These are phyloP conservation scores for Collichthys lucidus DNA, from an alignment of 2,113 vertebrate species.

Conservation along the genomic window DNA sequence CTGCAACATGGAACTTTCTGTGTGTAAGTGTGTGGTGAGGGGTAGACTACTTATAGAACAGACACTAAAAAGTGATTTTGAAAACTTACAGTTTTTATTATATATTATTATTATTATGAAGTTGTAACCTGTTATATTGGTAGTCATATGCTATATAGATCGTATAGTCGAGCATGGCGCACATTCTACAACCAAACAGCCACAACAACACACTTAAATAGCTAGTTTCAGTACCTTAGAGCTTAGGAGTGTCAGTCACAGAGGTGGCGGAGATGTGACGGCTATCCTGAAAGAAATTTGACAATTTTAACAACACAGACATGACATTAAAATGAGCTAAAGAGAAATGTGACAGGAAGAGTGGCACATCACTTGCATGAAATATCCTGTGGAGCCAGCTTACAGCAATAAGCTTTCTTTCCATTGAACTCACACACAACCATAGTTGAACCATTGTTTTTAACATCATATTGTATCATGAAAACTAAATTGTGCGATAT, in stretches of 20 bases:
- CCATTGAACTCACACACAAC: not conserved
- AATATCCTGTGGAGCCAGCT: too few species aligned
- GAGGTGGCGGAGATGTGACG: not conserved
- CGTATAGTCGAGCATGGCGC: not conserved
- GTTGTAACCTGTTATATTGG: too few species aligned
- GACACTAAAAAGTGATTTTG: too few species aligned
- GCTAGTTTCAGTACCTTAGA: conserved; percentile 72
- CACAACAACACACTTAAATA: not conserved
- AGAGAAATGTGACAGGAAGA: not conserved
- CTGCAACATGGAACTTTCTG: too few species aligned
- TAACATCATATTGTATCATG: too few species aligned
- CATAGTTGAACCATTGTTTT: too few species aligned
- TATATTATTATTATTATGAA: too few species aligned
- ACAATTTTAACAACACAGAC: not conserved
- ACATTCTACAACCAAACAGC: not conserved
- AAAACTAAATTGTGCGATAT: not conserved
- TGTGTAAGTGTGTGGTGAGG: too few species aligned
- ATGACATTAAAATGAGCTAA: too few species aligned
- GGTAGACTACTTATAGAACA: too few species aligned
- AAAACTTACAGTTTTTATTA: too few species aligned
- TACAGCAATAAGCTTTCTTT: too few species aligned
- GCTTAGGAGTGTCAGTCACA: conserved; percentile 48
- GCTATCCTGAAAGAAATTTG: conserved; percentile 23
- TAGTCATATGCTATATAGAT: not conserved
- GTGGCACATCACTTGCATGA: not conserved